Percentiles rank a stretch among this genome's conserved stretches.
Evolutionary conservation across 1,140 invertebrate genomes (phyloP).

Genomic region (Lutraria rhynchaena): DNA sequence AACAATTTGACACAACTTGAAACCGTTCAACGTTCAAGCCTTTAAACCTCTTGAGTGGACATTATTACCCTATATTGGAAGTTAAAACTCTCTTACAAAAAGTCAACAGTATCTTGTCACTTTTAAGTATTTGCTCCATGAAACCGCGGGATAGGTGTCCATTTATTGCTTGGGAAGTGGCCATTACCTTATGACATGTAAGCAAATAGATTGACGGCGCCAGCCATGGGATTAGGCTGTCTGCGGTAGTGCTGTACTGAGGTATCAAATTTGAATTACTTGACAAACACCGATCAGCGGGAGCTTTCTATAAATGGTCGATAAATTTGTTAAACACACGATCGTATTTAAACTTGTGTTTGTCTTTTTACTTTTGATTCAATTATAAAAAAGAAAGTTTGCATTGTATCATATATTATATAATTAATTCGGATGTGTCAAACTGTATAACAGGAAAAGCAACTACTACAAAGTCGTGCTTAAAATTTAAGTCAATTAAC

Average conservation of each 20-base stretch:
- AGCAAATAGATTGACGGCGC: constrained; percentile 47
- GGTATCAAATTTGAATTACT: constrained; percentile 33
- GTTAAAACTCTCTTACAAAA: constrained; percentile 39
- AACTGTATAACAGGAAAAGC: no score
- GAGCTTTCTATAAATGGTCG: constrained; percentile 3
- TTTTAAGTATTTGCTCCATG: constrained; percentile 42
- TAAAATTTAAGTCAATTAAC: no score
- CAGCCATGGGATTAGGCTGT: constrained; percentile 36
- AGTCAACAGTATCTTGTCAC: constrained; percentile 53
- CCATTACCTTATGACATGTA: constrained; percentile 47
- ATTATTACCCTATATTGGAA: constrained; percentile 30
- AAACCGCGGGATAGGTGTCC: constrained; percentile 36
- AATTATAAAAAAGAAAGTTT: not conserved
- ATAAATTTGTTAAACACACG: not conserved
- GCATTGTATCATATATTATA: no score
- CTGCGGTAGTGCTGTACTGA: constrained; percentile 9
- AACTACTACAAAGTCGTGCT: no score
- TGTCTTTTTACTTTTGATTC: not conserved
- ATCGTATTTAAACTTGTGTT: not conserved
- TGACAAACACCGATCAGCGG: constrained; percentile 12
- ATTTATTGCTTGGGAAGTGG: constrained; percentile 17
- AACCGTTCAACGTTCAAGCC: no score
- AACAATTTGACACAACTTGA: no score
- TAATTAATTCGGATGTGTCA: no score
- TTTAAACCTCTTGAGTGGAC: constrained; percentile 6